Conservation (phyloP, 2,113 vertebrate genomes). For the Bos javanicus region DNA sequence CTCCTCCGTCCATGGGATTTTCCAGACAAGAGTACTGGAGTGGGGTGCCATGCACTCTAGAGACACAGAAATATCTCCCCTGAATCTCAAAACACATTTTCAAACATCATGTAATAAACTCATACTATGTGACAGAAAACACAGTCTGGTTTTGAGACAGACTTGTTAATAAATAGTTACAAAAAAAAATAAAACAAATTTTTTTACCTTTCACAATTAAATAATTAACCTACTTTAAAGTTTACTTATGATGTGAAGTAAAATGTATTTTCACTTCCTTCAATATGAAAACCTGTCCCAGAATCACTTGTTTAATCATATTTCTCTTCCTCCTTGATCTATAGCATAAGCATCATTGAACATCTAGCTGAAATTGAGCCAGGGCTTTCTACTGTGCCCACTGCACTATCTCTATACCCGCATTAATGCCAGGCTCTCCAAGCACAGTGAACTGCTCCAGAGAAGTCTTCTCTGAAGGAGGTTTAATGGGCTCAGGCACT, state of each 20-base stretch:
- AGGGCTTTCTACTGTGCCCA: background rate
- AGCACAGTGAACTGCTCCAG: background rate
- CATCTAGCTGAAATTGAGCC: background rate
- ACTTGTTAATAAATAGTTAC: background rate
- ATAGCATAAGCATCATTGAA: rapidly evolving
- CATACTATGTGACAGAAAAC: background rate
- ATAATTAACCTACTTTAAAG: background rate
- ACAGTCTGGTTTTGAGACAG: background rate
- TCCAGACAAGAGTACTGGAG: no score
- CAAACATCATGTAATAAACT: background rate
- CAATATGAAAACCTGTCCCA: background rate
- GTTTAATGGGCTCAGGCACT: background rate
- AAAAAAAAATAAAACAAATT: background rate
- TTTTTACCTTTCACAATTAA: background rate
- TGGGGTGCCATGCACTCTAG: background rate
- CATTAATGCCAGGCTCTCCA: background rate
- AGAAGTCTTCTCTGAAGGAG: background rate
- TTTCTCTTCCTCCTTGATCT: background rate
- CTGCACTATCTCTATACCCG: rapidly evolving
- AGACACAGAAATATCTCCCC: background rate
- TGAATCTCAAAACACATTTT: constrained; percentile 4
- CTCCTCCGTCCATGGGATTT: no score
- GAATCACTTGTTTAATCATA: background rate
- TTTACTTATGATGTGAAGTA: background rate
- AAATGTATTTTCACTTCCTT: background rate